Conservation (phyloP, 2,113 vertebrate species). For the Trogon melanurus region DNA sequence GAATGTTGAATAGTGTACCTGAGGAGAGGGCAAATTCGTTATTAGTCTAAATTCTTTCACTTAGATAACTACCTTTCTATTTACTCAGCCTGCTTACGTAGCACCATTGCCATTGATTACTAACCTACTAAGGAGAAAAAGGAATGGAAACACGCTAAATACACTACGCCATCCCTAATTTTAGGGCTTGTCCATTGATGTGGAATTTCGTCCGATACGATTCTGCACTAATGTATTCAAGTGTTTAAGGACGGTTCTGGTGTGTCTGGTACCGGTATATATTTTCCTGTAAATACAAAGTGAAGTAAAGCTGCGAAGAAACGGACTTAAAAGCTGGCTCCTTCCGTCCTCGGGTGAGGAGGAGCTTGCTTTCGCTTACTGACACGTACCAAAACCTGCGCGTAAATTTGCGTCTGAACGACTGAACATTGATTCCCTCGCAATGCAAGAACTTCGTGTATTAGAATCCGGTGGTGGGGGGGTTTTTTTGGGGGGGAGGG, state of each 20-base stretch:
- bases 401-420: constrained; percentile 16
- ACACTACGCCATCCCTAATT: constrained; percentile 60
- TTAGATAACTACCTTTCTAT: constrained; percentile 24
- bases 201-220: constrained; percentile 85
- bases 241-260: constrained; percentile 84
- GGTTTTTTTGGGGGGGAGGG: too few relatives aligned
- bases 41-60: constrained; percentile 36
- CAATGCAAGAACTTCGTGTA: constrained; percentile 36
- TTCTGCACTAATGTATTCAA: constrained; percentile 86
- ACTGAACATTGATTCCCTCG: constrained; percentile 68
- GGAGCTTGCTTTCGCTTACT: constrained; percentile 58
- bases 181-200: constrained; percentile 49
- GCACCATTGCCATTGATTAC: constrained; percentile 76
- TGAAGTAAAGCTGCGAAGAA: constrained; percentile 68
- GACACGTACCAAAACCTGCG: constrained; percentile 7
- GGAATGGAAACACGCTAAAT: constrained; percentile 66
- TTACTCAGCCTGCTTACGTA: constrained; percentile 68
- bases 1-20: constrained; percentile 65
- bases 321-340: constrained; percentile 44
- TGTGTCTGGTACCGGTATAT: constrained; percentile 67
- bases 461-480: background rate
- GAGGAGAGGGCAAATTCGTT: constrained; percentile 47
- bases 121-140: constrained; percentile 59
- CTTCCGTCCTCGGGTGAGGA: constrained; percentile 53
- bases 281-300: constrained; percentile 60